Evolutionary conservation across 2,888 invertebrate genomes (phyloP), one percentile per base, ranked within the genome.

Genomic region (Stenchaetothrips biformis): DNA sequence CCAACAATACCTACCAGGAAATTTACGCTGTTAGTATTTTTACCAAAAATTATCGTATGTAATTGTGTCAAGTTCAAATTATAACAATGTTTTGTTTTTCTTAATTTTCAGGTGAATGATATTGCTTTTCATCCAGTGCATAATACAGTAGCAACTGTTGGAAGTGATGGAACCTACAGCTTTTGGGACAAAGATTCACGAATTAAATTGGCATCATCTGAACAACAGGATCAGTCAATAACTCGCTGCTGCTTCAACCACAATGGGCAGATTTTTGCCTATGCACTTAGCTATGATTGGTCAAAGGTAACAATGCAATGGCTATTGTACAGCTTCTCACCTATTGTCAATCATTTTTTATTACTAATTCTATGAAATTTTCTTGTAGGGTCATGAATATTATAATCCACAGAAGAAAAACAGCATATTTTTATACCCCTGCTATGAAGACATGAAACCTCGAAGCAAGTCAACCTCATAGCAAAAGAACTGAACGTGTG

Each of bases 131-230:
- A 99, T 89, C 99, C 99, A 18, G 89, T 92, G 79, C 98, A 99
- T 88, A 97, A 98, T 27, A 99, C 99, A 77, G 89, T 99, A 85
- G 96, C 98, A 7, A 99, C 99, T 0, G 97, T 97, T 59, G 99
- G 99, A 47, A 96, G 97, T 16, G 99, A 99, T 88, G 99, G 99
- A 18, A 92, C 96, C 11, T 99, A 96, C 88, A 96, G 96, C 85
- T 99, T 98, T 88, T 99, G 99, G 99, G 99, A 99, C 88, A 99
- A 99, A 88, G 99, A 99, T 88, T 98, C 98, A 4, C 91, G 99
- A 82, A 99, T 98, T 80, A 99, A 99, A 88, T 90, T 99, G 82
- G 99, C 99, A 88, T 95, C 97, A 1, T 98, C 98, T 0, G 99
- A 99, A 85, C 89, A 92, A 81, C 93, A 98, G 91, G 98, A 98